Evolutionary conservation across 2,113 vertebrate genomes (phyloP).

Genomic region (Cathartes aura): DNA sequence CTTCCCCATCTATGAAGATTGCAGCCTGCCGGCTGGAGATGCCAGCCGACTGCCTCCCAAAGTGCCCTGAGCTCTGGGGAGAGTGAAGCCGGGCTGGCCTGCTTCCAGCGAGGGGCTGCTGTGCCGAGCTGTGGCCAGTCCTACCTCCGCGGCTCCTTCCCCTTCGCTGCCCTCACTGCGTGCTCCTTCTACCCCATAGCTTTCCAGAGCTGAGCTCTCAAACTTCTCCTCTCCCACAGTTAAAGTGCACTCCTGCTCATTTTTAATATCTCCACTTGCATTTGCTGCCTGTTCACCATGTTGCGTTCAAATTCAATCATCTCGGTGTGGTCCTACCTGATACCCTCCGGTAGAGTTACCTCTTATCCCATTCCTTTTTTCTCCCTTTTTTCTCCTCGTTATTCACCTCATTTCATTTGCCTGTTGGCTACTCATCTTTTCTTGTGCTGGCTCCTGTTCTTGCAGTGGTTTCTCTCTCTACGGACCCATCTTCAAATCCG

Average conservation of each 20-base stretch:
- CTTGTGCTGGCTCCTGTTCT: not conserved
- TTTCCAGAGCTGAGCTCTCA: not conserved
- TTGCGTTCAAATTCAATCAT: not conserved
- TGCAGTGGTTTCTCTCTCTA: not conserved
- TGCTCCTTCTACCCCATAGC: not conserved
- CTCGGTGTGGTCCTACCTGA: not conserved
- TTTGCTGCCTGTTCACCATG: not conserved
- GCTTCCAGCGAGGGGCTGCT: not conserved
- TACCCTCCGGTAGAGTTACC: not conserved
- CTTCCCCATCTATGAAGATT: not conserved
- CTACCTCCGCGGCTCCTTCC: accelerated
- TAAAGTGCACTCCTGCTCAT: accelerated
- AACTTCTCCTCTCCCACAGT: not conserved
- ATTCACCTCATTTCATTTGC: not conserved
- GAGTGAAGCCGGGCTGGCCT: accelerated
- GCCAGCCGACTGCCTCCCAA: not conserved
- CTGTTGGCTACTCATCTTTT: not conserved
- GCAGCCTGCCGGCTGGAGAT: not conserved
- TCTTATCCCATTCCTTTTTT: not conserved
- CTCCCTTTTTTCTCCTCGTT: not conserved
- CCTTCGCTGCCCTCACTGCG: accelerated
- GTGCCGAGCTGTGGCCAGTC: not conserved
- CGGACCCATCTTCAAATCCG: not conserved
- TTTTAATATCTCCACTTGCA: not conserved
- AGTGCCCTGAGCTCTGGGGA: not conserved